Conservation (phyloP, 1,140 invertebrate genomes). For the Rhizoglyphus robini region DNA sequence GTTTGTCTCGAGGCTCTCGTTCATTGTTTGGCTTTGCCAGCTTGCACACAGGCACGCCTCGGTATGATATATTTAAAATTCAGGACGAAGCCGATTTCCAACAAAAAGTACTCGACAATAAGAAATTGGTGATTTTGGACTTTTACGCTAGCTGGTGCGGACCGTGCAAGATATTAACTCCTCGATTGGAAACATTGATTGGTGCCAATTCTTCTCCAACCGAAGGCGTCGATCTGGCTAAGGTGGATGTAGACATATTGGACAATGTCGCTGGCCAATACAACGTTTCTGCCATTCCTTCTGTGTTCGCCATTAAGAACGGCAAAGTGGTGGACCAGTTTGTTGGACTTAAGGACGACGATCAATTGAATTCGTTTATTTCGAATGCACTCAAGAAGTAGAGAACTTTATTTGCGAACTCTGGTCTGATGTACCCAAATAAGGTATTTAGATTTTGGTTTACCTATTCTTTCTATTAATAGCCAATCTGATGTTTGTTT, state of each 20-base stretch:
- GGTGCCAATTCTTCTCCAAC: conserved; percentile 44
- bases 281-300: conserved; percentile 68
- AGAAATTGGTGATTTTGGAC: conserved; percentile 66
- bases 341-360: conserved; percentile 75
- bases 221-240: conserved; percentile 65
- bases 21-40: too few species aligned
- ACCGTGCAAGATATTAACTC: conserved; percentile 77
- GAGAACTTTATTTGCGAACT: conserved; percentile 15
- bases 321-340: conserved; percentile 75
- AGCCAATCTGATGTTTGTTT: too few species aligned
- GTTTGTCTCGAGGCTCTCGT: too few species aligned
- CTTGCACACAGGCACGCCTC: too few species aligned
- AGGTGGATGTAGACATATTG: conserved; percentile 85
- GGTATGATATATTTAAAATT: conserved; percentile 59
- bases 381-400: conserved; percentile 39
- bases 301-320: conserved; percentile 68
- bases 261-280: conserved; percentile 75
- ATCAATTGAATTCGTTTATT: conserved; percentile 71
- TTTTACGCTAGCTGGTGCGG: conserved; percentile 97
- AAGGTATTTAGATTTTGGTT: too few species aligned
- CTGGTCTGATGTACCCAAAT: too few species aligned
- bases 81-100: conserved; percentile 84
- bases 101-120: conserved; percentile 67
- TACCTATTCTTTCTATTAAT: too few species aligned
- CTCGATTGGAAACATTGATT: conserved; percentile 69